Evolutionary conservation across 1,140 invertebrate genomes (phyloP).

Genomic region (Cephus cinctus): DNA sequence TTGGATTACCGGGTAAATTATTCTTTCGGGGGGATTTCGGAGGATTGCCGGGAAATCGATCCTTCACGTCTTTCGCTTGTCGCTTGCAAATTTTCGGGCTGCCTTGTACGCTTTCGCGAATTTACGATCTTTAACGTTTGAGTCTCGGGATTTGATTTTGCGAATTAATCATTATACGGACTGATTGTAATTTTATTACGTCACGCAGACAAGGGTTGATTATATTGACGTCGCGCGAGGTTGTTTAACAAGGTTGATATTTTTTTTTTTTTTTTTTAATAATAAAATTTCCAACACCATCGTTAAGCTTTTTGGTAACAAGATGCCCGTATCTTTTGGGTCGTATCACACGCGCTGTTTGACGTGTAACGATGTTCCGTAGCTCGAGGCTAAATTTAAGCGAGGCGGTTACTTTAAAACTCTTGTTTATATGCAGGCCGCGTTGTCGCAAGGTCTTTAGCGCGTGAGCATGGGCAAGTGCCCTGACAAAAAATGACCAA

Average conservation of each 20-base stretch:
- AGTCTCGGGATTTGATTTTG: too few species aligned
- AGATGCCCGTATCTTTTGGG: background rate
- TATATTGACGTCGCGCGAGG: too few species aligned
- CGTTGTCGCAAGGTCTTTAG: background rate
- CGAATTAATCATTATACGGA: too few species aligned
- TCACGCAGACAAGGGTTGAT: too few species aligned
- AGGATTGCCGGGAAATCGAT: too few species aligned
- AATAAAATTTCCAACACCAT: background rate
- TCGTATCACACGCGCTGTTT: background rate
- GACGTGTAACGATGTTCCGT: background rate
- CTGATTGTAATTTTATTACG: too few species aligned
- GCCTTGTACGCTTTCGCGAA: too few species aligned
- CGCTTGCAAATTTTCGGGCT: too few species aligned
- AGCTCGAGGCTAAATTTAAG: background rate
- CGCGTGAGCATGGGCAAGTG: background rate
- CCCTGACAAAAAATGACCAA: slow-evolving; percentile 38
- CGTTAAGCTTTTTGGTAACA: background rate
- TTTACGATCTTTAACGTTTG: too few species aligned
- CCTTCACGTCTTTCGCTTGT: too few species aligned
- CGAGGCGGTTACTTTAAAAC: background rate
- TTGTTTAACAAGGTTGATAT: too few species aligned
- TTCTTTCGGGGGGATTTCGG: background rate
- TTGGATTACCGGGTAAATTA: background rate
- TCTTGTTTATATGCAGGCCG: background rate
- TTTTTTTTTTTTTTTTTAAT: too few species aligned